A percentile compares a stretch with the other conserved stretches of the same genome.
Conservation (phyloP, 1,140 invertebrate genomes). For the Ectropis grisescens region DNA sequence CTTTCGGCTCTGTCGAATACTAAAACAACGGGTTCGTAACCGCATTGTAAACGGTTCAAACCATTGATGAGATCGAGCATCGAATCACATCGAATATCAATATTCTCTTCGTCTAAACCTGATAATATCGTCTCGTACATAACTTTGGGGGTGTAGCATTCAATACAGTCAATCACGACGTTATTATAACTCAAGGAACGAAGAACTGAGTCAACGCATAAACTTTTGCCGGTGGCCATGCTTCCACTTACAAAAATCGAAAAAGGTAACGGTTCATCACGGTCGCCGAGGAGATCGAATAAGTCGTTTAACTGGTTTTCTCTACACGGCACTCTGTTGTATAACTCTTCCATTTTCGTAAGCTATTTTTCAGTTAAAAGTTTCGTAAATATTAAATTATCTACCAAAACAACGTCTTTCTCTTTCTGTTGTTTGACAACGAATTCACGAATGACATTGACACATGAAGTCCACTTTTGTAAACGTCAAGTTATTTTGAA, state of each 20-base stretch:
- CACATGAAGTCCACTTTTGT: too few species aligned
- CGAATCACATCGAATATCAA: conserved; percentile 76
- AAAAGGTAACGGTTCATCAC: conserved; percentile 72
- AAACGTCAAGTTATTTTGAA: too few species aligned
- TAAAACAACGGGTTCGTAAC: conserved; percentile 71
- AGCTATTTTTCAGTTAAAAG: conserved; percentile 7
- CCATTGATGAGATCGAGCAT: conserved; percentile 79
- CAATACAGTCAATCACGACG: conserved; percentile 84
- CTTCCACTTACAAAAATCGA: conserved; percentile 84
- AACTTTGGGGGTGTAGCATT: conserved; percentile 82
- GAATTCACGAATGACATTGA: too few species aligned
- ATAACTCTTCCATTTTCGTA: conserved; percentile 67
- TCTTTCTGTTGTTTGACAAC: background rate
- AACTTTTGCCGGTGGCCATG: conserved; percentile 84
- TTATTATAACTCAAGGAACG: conserved; percentile 72
- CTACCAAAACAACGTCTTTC: too few species aligned
- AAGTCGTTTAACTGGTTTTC: conserved; percentile 72
- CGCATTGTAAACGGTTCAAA: conserved; percentile 56
- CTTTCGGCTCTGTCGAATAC: conserved; percentile 86
- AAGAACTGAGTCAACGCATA: conserved; percentile 74
- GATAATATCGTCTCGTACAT: conserved; percentile 83
- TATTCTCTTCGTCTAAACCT: conserved; percentile 63
- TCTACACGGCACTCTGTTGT: conserved; percentile 70
- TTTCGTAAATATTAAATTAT: conserved; percentile 5
- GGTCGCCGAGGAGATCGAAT: conserved; percentile 71